Conservation (phyloP, 2,888 invertebrate genomes). For the Meandrusa payeni region DNA sequence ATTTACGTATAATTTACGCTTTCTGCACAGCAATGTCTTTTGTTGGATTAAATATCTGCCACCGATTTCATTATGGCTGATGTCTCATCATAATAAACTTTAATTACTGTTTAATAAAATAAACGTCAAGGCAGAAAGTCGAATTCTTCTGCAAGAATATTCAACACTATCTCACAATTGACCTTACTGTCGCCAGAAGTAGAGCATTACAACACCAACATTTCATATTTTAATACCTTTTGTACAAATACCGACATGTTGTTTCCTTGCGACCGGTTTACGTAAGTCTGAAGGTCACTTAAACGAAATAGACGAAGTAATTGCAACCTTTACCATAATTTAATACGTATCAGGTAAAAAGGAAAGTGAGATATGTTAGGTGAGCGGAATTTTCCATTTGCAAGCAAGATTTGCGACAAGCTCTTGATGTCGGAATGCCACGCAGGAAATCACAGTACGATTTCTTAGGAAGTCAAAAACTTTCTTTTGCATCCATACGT, state of each 20-base stretch:
- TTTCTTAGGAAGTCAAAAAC: slow-evolving; percentile 41
- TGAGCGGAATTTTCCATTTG: slow-evolving; percentile 13
- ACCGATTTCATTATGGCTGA: slow-evolving; percentile 28
- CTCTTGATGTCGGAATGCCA: slow-evolving; percentile 25
- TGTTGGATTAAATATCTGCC: slow-evolving; percentile 29
- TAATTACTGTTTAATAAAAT: slow-evolving; percentile 1
- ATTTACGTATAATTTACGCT: slow-evolving; percentile 49
- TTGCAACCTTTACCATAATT: too few relatives aligned
- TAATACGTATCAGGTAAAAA: background rate
- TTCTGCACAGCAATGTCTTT: slow-evolving; percentile 53
- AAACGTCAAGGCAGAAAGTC: slow-evolving; percentile 3
- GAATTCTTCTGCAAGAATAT: background rate
- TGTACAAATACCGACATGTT: slow-evolving; percentile 34
- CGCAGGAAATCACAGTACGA: slow-evolving; percentile 33
- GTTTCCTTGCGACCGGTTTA: slow-evolving; percentile 46
- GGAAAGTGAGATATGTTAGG: background rate
- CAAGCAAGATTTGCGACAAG: slow-evolving; percentile 11
- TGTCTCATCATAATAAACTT: slow-evolving; percentile 22
- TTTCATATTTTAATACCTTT: slow-evolving; percentile 25
- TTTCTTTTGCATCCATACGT: slow-evolving; percentile 41
- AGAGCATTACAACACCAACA: slow-evolving; percentile 28
- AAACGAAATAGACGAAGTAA: slow-evolving; percentile 22
- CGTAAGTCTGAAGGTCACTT: slow-evolving; percentile 46
- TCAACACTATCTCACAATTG: background rate
- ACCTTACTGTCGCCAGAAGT: slow-evolving; percentile 19